Evolutionary conservation across 2,888 invertebrate genomes (phyloP), one percentile per base, ranked within the genome.

Genomic region (Chrysotoxum bicinctum): DNA sequence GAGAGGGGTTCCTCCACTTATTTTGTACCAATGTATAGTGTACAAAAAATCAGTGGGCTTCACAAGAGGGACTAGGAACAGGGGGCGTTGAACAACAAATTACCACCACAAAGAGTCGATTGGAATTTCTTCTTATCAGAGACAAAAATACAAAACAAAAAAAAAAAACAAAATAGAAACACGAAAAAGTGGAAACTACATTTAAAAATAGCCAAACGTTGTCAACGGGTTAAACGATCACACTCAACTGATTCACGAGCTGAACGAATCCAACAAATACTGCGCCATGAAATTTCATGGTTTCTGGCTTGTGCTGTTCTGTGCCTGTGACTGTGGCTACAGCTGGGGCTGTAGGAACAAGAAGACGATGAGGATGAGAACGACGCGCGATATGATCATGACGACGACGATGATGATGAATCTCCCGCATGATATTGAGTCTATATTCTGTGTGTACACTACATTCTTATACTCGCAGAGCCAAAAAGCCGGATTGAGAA

Each of bases 191-290:
- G 6, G 64, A 78, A 60, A 68, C 52, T 68, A 62, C 32, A 77
- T 69, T 50, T 50, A 77, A 85, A 76, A 81, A 81, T 73, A 85
- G 66, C 72, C 54, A 75, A 75, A 79, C 73, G 87, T 86, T 87
- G 87, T 87, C 84, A 87, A 76, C 85, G 69, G 74, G 73, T 87
- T 82, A 82, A 87, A 62, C 78, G 82, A 82, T 79, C 87, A 68
- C 69, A 76, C 72, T 69, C 64, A 72, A 87, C 87, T 87, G 85
- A 87, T 74, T 84, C 75, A 81, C 72, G 62, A 64, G 70, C 79
- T 43, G 64, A 80, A 43, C 77, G 43, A 68, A 68, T 58, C 68
- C 43, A 60, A 72, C 54, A 64, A 72, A 80, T 66, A 58, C 66
- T 69, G 78, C 64, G 70, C 50, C 66, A 72, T 60, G 19, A 76